These are phyloP conservation scores for Uloborus diversus DNA, from an alignment of 1,140 invertebrate species.

Conservation along the genomic window DNA sequence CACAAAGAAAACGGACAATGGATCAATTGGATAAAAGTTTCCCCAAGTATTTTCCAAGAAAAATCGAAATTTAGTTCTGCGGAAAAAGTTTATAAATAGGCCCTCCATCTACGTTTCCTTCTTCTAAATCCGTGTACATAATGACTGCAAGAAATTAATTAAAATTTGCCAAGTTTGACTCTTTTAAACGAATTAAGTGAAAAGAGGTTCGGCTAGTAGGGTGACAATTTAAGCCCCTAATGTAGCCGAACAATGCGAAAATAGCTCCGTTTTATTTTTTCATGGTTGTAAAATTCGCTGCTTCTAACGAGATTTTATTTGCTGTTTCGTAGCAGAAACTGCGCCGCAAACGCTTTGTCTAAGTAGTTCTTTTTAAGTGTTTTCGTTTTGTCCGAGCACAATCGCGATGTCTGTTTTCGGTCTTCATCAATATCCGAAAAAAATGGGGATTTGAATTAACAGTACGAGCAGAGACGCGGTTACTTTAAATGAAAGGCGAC, in stretches of 20 bases:
- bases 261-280: background rate
- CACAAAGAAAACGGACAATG: constrained; percentile 39
- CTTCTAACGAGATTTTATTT: constrained; percentile 37
- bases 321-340: constrained; percentile 15
- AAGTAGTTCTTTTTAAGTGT: constrained; percentile 47
- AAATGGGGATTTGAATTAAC: constrained; percentile 7
- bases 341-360: background rate
- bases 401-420: constrained; percentile 32
- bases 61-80: constrained; percentile 25
- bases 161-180: constrained; percentile 50
- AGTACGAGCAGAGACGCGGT: constrained; percentile 17
- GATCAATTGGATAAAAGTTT: constrained; percentile 27
- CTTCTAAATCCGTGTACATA: constrained; percentile 25
- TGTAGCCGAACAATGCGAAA: background rate
- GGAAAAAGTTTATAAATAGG: constrained; percentile 25
- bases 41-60: constrained; percentile 8
- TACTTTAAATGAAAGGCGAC: constrained; percentile 37
- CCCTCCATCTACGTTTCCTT: constrained; percentile 27
- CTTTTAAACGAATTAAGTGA: constrained; percentile 44
- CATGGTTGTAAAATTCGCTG: background rate
- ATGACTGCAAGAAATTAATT: constrained; percentile 54
- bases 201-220: background rate
- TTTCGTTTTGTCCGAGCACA: background rate
- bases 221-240: constrained; percentile 35
- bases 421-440: constrained; percentile 17